Evolutionary conservation across 2,113 vertebrate genomes (phyloP).

Genomic region (Numida meleagris): DNA sequence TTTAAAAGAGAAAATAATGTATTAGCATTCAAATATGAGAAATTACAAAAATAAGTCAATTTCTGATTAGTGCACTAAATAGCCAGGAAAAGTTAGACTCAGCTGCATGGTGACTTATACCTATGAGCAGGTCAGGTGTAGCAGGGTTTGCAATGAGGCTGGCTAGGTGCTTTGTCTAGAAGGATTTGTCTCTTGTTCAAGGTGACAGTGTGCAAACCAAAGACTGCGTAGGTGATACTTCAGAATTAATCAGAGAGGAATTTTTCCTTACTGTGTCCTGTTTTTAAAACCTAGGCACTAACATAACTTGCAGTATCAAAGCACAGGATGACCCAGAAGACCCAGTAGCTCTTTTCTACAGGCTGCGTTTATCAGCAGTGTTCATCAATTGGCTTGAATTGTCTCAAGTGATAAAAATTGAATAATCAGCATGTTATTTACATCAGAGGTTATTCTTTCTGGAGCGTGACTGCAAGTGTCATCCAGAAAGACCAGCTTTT

Average conservation of each 20-base stretch:
- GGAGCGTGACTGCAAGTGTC: not conserved
- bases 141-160: not conserved
- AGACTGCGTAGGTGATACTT: not conserved
- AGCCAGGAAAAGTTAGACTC: not conserved
- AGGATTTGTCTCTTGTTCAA: not conserved
- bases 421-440: constrained; percentile 62
- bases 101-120: not conserved
- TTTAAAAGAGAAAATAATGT: not conserved
- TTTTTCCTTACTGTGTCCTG: not conserved
- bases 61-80: not conserved
- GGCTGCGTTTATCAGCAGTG: not conserved
- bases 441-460: constrained; percentile 53
- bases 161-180: not conserved
- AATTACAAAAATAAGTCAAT: not conserved
- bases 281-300: not conserved
- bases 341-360: not conserved
- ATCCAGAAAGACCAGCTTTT: constrained; percentile 52
- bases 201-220: not conserved
- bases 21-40: not conserved
- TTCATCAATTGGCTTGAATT: constrained; percentile 11
- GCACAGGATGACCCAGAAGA: not conserved
- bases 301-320: not conserved
- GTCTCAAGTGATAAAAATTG: constrained; percentile 40
- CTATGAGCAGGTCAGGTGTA: not conserved
- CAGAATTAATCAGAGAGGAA: not conserved